These are phyloP conservation scores for Calidris pygmaea DNA, from an alignment of 2,113 vertebrate species.

Conservation along the genomic window DNA sequence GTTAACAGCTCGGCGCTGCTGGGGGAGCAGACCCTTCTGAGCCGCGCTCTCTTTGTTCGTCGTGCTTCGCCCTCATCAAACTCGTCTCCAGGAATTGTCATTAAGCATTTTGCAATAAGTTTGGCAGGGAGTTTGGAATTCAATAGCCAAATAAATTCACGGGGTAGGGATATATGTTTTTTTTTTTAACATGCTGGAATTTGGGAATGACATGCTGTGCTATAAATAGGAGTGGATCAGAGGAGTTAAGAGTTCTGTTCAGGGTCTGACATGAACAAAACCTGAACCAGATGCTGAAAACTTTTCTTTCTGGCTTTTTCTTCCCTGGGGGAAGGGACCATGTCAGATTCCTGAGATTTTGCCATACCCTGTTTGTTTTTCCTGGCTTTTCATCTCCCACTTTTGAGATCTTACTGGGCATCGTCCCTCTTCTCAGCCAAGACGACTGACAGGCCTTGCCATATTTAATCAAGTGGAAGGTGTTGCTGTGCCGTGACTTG, in stretches of 20 bases:
- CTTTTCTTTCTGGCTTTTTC: constrained; percentile 40
- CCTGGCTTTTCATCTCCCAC: constrained; percentile 29
- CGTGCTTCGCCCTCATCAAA: background rate
- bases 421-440: background rate
- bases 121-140: constrained; percentile 3
- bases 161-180: background rate
- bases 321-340: constrained; percentile 23
- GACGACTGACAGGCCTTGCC: background rate
- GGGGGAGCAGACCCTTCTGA: background rate
- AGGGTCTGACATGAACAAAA: constrained; percentile 48
- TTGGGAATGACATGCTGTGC: constrained; percentile 24
- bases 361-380: constrained; percentile 51
- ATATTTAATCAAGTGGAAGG: background rate
- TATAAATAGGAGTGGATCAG: constrained; percentile 65
- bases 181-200: constrained; percentile 31
- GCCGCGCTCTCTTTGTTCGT: background rate
- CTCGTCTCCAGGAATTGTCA: background rate
- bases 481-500: background rate
- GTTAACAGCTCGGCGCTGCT: accelerated
- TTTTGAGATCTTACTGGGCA: background rate
- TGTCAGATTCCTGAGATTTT: constrained; percentile 61
- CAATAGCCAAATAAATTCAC: constrained; percentile 13
- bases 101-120: constrained; percentile 28
- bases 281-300: constrained; percentile 65
- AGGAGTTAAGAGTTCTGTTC: constrained; percentile 20